phyloP scores from a whole-genome alignment of 2,888 invertebrate species.

The Corbicula japonica region DNA sequence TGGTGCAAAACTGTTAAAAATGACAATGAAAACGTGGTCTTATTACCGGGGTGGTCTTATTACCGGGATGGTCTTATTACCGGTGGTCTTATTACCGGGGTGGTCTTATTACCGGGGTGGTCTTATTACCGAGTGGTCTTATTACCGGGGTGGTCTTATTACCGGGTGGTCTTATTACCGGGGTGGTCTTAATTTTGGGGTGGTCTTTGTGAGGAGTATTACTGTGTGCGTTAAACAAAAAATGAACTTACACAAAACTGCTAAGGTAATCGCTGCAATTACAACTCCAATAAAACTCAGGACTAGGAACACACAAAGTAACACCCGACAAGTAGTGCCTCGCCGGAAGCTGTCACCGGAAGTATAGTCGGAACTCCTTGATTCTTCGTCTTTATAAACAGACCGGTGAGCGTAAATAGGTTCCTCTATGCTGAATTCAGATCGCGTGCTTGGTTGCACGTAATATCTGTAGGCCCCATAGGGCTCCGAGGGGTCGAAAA shows the following conservation, averaged over 20 bases:
- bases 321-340: constrained; percentile 65
- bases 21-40: too few species aligned
- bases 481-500: constrained; percentile 65
- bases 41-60: too few species aligned
- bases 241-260: constrained; percentile 73
- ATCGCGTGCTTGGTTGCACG: constrained; percentile 54
- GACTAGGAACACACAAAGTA: constrained; percentile 67
- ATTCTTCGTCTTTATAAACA: constrained; percentile 67
- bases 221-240: too few species aligned
- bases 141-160: too few species aligned
- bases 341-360: constrained; percentile 64
- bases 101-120: too few species aligned
- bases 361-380: constrained; percentile 64
- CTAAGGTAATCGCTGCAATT: constrained; percentile 65
- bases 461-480: constrained; percentile 66
- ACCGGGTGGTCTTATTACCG: too few species aligned
- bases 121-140: too few species aligned
- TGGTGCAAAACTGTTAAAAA: too few species aligned
- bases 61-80: too few species aligned
- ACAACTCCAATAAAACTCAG: constrained; percentile 68
- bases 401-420: constrained; percentile 45
- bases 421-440: constrained; percentile 65
- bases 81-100: too few species aligned
- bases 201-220: too few species aligned
- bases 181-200: too few species aligned